Evolutionary conservation across 2,113 vertebrate species (phyloP).

Genomic region (Proterorhinus semilunaris): DNA sequence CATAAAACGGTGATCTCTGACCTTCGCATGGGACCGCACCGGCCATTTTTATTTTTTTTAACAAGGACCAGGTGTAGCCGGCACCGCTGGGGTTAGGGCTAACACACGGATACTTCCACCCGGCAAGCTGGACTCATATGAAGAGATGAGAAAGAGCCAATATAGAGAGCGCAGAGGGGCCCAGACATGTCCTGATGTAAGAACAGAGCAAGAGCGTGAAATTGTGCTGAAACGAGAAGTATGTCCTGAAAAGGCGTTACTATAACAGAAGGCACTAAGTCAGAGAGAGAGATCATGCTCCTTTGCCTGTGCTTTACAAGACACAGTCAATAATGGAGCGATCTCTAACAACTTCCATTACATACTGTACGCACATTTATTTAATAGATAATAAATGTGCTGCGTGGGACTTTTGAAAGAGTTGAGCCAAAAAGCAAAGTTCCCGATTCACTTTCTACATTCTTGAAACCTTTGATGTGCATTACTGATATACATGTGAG

Average conservation of each 20-base stretch:
- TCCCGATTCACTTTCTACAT: too few species aligned
- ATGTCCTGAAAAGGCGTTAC: not conserved
- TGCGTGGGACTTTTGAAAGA: too few species aligned
- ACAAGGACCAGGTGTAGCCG: constrained; percentile 59
- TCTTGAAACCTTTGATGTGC: too few species aligned
- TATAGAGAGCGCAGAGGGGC: not conserved
- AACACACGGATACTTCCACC: constrained; percentile 34
- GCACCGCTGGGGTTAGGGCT: constrained; percentile 31
- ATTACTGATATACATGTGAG: too few species aligned
- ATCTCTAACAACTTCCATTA: too few species aligned
- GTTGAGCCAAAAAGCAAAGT: too few species aligned
- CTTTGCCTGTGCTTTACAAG: too few species aligned
- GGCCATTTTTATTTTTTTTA: constrained; percentile 24
- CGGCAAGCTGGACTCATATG: constrained; percentile 24
- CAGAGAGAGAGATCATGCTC: too few species aligned
- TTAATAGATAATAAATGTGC: too few species aligned
- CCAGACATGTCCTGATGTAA: not conserved
- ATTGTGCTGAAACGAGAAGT: not conserved
- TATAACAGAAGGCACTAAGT: not conserved
- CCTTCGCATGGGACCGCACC: constrained; percentile 39
- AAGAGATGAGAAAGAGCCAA: not conserved
- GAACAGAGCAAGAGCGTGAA: not conserved
- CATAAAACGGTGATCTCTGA: constrained; percentile 52
- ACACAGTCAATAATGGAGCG: too few species aligned
- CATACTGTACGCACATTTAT: too few species aligned